A percentile compares a stretch with the other conserved stretches of the same genome.
Evolutionary conservation across 2,888 invertebrate species (phyloP).

Genomic region (Germaria angustata): DNA sequence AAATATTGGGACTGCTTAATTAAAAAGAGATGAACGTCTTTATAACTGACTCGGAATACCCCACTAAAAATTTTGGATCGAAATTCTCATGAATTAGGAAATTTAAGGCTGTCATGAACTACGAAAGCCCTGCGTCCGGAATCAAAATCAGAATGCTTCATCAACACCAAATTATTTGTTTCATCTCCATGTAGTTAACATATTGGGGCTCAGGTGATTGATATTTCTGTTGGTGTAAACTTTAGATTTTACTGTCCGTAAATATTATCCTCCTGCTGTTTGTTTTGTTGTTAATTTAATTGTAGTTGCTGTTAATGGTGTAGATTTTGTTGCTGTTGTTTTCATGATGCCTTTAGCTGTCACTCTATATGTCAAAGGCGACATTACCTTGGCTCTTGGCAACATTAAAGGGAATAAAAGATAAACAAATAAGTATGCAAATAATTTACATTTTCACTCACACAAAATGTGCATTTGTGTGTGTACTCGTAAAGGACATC

Average conservation of each 20-base stretch:
- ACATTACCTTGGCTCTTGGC: conserved; percentile 65
- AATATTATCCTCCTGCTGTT: conserved; percentile 16
- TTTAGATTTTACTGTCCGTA: conserved; percentile 17
- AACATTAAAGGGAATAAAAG: conserved; percentile 61
- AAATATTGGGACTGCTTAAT: too few relatives aligned
- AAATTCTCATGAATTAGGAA: too few relatives aligned
- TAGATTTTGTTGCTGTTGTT: conserved; percentile 34
- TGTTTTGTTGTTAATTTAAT: conserved; percentile 41
- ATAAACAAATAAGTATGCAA: conserved; percentile 45
- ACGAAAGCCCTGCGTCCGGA: too few relatives aligned
- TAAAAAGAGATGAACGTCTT: too few relatives aligned
- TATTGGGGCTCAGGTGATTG: neutral
- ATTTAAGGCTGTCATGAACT: too few relatives aligned
- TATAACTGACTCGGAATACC: too few relatives aligned
- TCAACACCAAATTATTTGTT: too few relatives aligned
- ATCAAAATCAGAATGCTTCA: too few relatives aligned
- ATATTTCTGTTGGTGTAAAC: conserved; percentile 35
- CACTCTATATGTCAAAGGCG: conserved; percentile 61
- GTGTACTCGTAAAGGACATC: conserved; percentile 24
- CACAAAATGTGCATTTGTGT: neutral
- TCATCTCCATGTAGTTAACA: too few relatives aligned
- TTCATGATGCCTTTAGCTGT: conserved; percentile 59
- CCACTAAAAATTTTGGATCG: too few relatives aligned
- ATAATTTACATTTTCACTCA: conserved; percentile 18
- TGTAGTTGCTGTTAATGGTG: conserved; percentile 32